Evolutionary conservation across 1,140 invertebrate species (phyloP).

Genomic region (Bombus cullumanus): DNA sequence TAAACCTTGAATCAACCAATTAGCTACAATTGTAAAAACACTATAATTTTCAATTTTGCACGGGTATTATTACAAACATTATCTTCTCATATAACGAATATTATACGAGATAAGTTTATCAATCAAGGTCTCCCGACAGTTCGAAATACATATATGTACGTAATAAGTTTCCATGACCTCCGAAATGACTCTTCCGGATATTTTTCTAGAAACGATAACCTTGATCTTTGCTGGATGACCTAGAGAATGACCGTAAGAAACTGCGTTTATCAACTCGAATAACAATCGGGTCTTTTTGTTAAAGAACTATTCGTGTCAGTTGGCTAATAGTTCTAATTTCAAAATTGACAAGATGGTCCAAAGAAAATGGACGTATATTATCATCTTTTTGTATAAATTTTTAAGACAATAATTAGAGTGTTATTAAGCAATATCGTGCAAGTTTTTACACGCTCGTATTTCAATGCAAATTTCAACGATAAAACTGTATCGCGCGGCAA

Average conservation of each 20-base stretch:
- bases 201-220: not conserved
- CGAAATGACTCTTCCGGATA: not conserved
- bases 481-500: too few relatives aligned
- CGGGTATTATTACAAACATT: not conserved
- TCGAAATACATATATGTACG: too few relatives aligned
- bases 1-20: conserved; percentile 15
- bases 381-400: too few relatives aligned
- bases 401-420: too few relatives aligned
- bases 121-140: not conserved
- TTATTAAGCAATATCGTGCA: too few relatives aligned
- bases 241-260: not conserved
- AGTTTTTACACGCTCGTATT: not conserved
- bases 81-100: not conserved
- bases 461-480: not conserved
- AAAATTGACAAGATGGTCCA: too few relatives aligned
- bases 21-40: not conserved
- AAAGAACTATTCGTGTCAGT: too few relatives aligned
- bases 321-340: not conserved
- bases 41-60: conserved; percentile 23
- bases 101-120: not conserved
- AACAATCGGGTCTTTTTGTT: not conserved
- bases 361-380: too few relatives aligned
- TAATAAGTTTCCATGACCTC: too few relatives aligned
- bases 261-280: not conserved
- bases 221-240: not conserved